phyloP scores from a whole-genome alignment of 2,888 invertebrate species.

The Orgyia antiqua region DNA sequence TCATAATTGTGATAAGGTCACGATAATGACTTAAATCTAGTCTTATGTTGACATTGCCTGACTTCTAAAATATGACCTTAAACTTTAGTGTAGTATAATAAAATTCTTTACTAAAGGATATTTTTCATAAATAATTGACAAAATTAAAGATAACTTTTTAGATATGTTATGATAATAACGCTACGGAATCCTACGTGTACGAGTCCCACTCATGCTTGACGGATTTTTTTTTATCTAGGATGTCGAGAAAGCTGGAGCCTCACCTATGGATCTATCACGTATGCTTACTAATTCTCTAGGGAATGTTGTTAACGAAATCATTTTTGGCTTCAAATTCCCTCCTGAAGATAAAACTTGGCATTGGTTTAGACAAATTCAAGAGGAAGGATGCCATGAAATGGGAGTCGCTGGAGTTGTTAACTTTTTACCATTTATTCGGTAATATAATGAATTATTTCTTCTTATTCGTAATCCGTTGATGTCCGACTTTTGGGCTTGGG shows the following conservation, averaged over 20 bases:
- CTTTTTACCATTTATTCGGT: constrained; percentile 90
- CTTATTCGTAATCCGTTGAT: no score
- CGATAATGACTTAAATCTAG: constrained; percentile 22
- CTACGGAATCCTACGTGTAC: no score
- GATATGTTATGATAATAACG: no score
- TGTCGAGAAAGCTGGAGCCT: constrained; percentile 39
- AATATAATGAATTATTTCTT: no score
- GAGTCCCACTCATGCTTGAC: no score
- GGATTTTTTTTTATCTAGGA: constrained; percentile 43
- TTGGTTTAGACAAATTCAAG: constrained; percentile 87
- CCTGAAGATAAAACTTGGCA: constrained; percentile 85
- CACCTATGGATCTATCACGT: constrained; percentile 68
- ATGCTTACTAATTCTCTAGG: constrained; percentile 85
- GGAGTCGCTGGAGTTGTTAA: constrained; percentile 90
- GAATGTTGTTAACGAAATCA: constrained; percentile 85
- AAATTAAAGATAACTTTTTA: no score
- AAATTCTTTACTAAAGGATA: no score
- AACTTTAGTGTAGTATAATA: constrained; percentile 22
- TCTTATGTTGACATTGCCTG: constrained; percentile 51
- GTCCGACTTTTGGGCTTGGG: no score
- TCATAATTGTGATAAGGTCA: constrained; percentile 1
- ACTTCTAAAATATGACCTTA: constrained; percentile 28
- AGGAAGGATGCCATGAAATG: constrained; percentile 89
- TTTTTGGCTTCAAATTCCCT: constrained; percentile 86
- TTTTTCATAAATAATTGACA: no score